Evolutionary conservation across 1,140 invertebrate genomes (phyloP).

Genomic region (Drosophila truncata): DNA sequence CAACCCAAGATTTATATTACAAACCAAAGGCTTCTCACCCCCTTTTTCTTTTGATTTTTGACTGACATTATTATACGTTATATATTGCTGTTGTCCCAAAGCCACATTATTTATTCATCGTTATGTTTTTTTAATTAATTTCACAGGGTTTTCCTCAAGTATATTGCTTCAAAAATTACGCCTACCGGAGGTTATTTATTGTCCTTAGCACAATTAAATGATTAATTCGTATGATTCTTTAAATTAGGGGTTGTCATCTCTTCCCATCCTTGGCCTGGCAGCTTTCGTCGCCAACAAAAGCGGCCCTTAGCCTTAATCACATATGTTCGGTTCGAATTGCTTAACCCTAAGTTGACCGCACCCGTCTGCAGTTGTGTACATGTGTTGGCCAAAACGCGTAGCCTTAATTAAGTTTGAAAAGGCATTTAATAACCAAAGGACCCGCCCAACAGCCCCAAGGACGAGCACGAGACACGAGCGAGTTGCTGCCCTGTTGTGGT

Average conservation of each 20-base stretch:
- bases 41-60: neutral
- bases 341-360: slow-evolving; percentile 43
- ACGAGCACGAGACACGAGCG: slow-evolving; percentile 65
- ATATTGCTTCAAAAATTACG: neutral
- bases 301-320: slow-evolving; percentile 42
- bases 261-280: neutral
- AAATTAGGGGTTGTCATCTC: slow-evolving; percentile 4
- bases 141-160: neutral
- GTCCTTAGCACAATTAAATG: slow-evolving; percentile 7
- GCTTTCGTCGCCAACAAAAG: slow-evolving; percentile 7
- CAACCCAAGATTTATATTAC: neutral
- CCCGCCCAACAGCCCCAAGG: slow-evolving; percentile 52
- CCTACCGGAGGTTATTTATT: neutral
- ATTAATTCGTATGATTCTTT: neutral
- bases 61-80: too few species aligned
- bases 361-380: slow-evolving; percentile 49
- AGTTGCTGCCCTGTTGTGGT: slow-evolving; percentile 23
- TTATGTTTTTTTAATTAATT: neutral
- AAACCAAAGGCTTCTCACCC: neutral
- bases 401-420: slow-evolving; percentile 76
- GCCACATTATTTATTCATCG: neutral
- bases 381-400: slow-evolving; percentile 54
- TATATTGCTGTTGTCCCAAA: neutral
- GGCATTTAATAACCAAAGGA: slow-evolving; percentile 72
- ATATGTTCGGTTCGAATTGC: slow-evolving; percentile 41